Base-by-base conservation (phyloP, 2,888 invertebrate genomes). In the Troides helena region DNA sequence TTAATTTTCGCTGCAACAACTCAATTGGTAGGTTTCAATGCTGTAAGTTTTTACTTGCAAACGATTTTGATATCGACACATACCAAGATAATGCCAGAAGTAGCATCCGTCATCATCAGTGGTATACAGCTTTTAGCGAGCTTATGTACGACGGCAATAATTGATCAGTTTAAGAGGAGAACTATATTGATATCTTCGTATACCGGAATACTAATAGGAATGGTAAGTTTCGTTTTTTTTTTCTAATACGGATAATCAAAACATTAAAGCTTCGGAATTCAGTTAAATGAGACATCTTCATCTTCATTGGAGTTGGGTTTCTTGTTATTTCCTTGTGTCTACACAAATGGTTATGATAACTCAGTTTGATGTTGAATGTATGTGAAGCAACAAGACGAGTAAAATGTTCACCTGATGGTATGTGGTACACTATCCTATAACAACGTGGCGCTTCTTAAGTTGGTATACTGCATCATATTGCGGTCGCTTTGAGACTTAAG, bases 31-130 rank as follows among this genome's bases (percentile, higher is more conserved):
- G 86, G 87, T 0, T 85, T 80, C 43, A 86, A 85, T 46, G 81
- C 80, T 0, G 78, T 87, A 0, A 73, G 79, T 0, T 83, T 82
- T 70, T 87, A 87, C 63, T 72, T 87, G 1, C 86, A 87, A 75
- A 81, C 85, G 0, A 77, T 87, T 50, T 71, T 87, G 68, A 81
- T 81, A 50, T 82, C 82, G 0, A 83, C 87, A 0, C 73, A 83
- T 43, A 85, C 85, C 0, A 81, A 78, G n/a, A 75, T 87, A 0
- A 78, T 67, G 6, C 77, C 86, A 1, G 84, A 83, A 67, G 46
- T 80, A 5, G 80, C 84, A 0, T 87, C 87, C 0, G 84, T 83
- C 0, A 72, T 81, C 0, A 78, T 87, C 53, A 86, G 87, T 0
- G 23, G 77, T 2, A 83, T 87, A 18, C 86, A 87, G 65, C 50